Conservation (phyloP, 1,140 invertebrate species). For the Zaprionus africanus region DNA sequence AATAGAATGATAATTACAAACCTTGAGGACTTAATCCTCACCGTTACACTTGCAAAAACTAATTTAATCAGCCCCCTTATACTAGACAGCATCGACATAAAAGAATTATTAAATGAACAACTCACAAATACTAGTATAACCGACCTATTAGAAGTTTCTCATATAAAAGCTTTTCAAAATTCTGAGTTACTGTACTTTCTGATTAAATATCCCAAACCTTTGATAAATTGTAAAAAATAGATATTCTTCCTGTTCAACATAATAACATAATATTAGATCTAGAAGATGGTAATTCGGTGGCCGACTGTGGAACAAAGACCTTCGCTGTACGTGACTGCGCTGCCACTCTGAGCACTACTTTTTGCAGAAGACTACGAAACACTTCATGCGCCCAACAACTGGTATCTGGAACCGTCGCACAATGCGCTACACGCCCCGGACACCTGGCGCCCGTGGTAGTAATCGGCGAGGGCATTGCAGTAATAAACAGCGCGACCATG, state of each 20-base stretch:
- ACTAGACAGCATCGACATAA: constrained; percentile 16
- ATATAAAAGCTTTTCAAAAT: constrained; percentile 16
- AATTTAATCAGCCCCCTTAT: constrained; percentile 19
- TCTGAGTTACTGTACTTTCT: constrained; percentile 9
- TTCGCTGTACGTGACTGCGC: constrained; percentile 17
- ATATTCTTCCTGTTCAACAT: constrained; percentile 26
- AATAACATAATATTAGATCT: constrained; percentile 30
- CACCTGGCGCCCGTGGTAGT: constrained; percentile 14
- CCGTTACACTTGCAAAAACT: constrained; percentile 31
- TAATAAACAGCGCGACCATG: constrained; percentile 20
- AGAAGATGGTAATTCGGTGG: constrained; percentile 6
- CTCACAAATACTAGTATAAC: constrained; percentile 31
- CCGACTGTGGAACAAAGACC: constrained; percentile 20
- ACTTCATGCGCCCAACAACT: constrained; percentile 24
- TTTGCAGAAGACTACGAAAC: constrained; percentile 14
- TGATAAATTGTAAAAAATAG: constrained; percentile 21
- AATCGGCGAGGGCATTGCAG: constrained; percentile 6
- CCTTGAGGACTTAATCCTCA: constrained; percentile 18
- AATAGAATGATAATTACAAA: constrained; percentile 20
- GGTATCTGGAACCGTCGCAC: constrained; percentile 23
- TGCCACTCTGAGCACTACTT: constrained; percentile 14
- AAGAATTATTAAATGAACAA: constrained; percentile 27
- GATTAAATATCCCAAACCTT: constrained; percentile 7
- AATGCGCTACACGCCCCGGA: constrained; percentile 13
- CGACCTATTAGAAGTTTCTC: constrained; percentile 5